These are phyloP conservation scores for Cebidichthys violaceus DNA, from an alignment of 2,113 vertebrate species.

Conservation along the genomic window DNA sequence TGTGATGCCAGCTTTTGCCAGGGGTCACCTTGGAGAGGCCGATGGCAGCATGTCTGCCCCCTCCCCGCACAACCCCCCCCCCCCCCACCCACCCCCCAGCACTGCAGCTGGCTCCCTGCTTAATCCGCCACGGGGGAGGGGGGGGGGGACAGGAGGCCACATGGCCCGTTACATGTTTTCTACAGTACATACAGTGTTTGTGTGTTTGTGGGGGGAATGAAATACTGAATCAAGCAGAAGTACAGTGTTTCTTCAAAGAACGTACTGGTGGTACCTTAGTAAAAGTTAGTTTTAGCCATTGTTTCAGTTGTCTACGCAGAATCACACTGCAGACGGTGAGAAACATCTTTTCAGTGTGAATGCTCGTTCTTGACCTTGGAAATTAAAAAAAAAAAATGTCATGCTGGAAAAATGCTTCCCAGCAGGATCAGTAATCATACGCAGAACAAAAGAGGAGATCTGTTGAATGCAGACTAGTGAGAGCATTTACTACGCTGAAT, in stretches of 20 bases:
- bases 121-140: slow-evolving; percentile 56
- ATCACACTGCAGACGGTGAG: background rate
- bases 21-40: slow-evolving; percentile 74
- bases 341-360: background rate
- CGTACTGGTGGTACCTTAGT: background rate
- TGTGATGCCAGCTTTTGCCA: slow-evolving; percentile 72
- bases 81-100: background rate
- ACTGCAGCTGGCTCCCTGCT: slow-evolving; percentile 64
- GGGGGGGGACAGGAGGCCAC: slow-evolving; percentile 2
- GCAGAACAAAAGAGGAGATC: background rate
- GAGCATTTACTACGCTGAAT: background rate
- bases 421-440: background rate
- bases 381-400: too few species aligned
- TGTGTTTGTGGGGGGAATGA: background rate
- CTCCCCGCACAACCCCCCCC: background rate
- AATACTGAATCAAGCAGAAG: background rate
- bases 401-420: background rate
- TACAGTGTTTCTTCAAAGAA: background rate
- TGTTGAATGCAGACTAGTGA: background rate
- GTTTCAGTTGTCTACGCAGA: background rate
- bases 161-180: background rate
- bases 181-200: slow-evolving; percentile 2
- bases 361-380: background rate
- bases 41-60: slow-evolving; percentile 51
- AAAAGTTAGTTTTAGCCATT: background rate